Base-by-base conservation (phyloP, 1,140 invertebrate species). In the Atta cephalotes region DNA sequence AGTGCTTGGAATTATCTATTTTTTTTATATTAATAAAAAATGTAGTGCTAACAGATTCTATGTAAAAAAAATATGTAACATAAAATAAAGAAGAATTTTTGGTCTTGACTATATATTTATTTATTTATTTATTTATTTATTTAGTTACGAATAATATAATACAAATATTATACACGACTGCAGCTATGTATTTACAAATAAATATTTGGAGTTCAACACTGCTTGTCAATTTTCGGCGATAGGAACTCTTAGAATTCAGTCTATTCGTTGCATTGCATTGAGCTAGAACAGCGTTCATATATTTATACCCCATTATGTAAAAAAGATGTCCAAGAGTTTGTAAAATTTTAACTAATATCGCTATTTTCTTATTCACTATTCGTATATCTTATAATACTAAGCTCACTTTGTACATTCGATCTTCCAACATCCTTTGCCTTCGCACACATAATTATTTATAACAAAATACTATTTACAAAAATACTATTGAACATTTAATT, bases 221-320 rank as follows among this genome's bases (percentile, higher is more conserved):
- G 53, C 66, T 72, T 45, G 31, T 63, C 51, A 62, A 31, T 92
- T 87, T 65, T 87, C 90, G 90, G 82, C 80, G 91, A 93, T 95
- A 95, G 94, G 94, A 95, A 95, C 94, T 95, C 92, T 94, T 90
- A 90, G 18, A 79, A 79, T 93, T 94, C 94, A 95, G 94, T 95
- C 94, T 95, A 93, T 95, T 92, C 89, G 93, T 95, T 95, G 90
- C 93, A 77, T 77, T 77, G 87, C 80, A 86, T 93, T 94, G 93
- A 93, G 92, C 92, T 93, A 92, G 90, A 62, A 63, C 39, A 51
- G 3, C 58, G 2, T 79, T n/a, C 35, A 16, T 65, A 16, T 62
- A 60, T 10, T 53, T n/a, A 28, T 12, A 62, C 49, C 45, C 12
- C 25, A 79, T 49, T 51, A 79, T 63, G 31, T 90, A 85, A 16